Conservation (phyloP, 1,140 invertebrate species). For the Belonocnema kinseyi region DNA sequence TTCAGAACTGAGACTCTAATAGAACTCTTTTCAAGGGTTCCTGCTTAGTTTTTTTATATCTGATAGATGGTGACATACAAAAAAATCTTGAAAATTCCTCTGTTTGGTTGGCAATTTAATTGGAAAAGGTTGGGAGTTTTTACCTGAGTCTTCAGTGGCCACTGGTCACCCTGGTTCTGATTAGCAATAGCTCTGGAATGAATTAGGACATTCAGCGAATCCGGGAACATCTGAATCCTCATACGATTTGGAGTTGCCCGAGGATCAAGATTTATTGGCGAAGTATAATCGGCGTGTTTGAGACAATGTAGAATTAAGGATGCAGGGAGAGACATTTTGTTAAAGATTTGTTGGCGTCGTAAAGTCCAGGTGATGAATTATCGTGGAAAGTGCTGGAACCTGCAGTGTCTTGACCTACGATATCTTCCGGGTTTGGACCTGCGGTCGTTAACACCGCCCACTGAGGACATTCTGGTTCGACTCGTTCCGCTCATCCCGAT, state of each 20-base stretch:
- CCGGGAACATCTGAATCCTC: no score
- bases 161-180: no score
- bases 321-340: constrained; percentile 11
- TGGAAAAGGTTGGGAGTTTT: no score
- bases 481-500: constrained; percentile 42
- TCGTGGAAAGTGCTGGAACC: constrained; percentile 49
- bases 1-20: no score
- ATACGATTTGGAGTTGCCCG: neutral
- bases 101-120: no score
- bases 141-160: no score
- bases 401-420: constrained; percentile 55
- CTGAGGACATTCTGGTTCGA: constrained; percentile 46
- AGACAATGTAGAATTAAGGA: constrained; percentile 30
- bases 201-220: no score
- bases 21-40: no score
- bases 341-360: constrained; percentile 16
- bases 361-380: constrained; percentile 24
- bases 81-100: no score
- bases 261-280: constrained; percentile 3
- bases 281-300: neutral
- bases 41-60: no score
- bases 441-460: constrained; percentile 55
- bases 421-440: constrained; percentile 52
- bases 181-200: no score
- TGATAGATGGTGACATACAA: no score